phyloP scores from a whole-genome alignment of 2,888 invertebrate species.

The Pammene aurita region DNA sequence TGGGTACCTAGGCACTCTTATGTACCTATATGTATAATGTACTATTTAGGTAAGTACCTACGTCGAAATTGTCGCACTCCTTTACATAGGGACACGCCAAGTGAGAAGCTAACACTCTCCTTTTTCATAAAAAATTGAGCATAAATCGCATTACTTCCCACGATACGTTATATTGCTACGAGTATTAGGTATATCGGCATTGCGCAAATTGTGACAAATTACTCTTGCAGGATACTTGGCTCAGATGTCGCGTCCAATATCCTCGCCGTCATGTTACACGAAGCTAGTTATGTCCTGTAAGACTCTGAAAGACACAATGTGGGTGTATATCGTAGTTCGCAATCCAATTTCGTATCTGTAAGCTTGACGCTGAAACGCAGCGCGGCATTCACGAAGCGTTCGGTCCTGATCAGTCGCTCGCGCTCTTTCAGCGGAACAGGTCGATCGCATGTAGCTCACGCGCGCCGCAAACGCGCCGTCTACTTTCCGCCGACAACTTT shows the following conservation, averaged over 20 bases:
- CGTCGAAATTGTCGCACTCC: too few relatives aligned
- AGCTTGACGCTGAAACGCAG: constrained; percentile 24
- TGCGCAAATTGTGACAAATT: too few relatives aligned
- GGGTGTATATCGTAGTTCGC: constrained; percentile 7
- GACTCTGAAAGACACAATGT: constrained; percentile 26
- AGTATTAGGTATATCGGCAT: too few relatives aligned
- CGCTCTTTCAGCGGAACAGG: constrained; percentile 43
- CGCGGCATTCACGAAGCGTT: constrained; percentile 23
- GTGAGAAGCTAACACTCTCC: too few relatives aligned
- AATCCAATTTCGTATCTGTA: constrained; percentile 35
- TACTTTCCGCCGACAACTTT: constrained; percentile 35
- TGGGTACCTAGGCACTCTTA: too few relatives aligned
- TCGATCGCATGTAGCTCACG: neutral
- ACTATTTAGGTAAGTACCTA: too few relatives aligned
- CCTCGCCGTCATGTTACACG: constrained; percentile 18
- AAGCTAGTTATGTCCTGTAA: neutral
- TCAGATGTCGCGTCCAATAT: constrained; percentile 15
- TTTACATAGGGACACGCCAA: too few relatives aligned
- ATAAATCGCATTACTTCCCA: too few relatives aligned
- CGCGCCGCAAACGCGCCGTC: neutral
- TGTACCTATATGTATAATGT: too few relatives aligned
- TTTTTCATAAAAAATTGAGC: too few relatives aligned
- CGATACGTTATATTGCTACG: too few relatives aligned
- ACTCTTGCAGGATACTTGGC: neutral
- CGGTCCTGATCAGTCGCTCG: constrained; percentile 43